These are phyloP conservation scores for Choreutis nemorana DNA, from an alignment of 2,888 invertebrate genomes.

Conservation along the genomic window DNA sequence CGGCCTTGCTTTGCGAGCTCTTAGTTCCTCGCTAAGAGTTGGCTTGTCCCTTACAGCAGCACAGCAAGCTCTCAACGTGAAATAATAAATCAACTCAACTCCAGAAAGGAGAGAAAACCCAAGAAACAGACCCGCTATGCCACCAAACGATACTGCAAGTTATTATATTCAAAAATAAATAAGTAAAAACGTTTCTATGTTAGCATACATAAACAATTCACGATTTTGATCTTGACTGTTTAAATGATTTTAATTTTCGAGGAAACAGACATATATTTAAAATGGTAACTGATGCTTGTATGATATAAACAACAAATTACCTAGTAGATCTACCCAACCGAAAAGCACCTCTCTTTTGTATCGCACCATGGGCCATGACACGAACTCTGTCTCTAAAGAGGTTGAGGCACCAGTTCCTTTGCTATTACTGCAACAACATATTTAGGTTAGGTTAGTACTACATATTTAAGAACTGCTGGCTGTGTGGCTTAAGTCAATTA, in stretches of 20 bases:
- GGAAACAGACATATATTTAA: neutral
- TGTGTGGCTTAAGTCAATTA: too few species aligned
- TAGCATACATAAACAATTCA: neutral
- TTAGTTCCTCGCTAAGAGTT: slow-evolving; percentile 49
- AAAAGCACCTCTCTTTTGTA: slow-evolving; percentile 83
- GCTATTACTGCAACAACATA: slow-evolving; percentile 21
- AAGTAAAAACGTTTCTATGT: neutral
- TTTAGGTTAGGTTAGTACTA: too few species aligned
- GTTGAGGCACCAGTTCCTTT: slow-evolving; percentile 22
- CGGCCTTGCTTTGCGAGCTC: slow-evolving; percentile 37
- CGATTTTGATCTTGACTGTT: neutral
- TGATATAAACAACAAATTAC: slow-evolving; percentile 32
- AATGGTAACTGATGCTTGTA: neutral
- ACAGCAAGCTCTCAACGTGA: slow-evolving; percentile 74
- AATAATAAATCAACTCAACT: slow-evolving; percentile 80
- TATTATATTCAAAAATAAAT: neutral
- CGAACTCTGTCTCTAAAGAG: slow-evolving; percentile 70
- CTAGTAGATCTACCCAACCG: slow-evolving; percentile 84
- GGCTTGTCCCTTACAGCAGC: slow-evolving; percentile 61
- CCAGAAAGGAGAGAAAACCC: slow-evolving; percentile 81
- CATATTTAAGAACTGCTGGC: too few species aligned
- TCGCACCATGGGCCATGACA: slow-evolving; percentile 81
- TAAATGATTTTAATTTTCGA: slow-evolving; percentile 1
- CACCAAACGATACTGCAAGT: slow-evolving; percentile 69
- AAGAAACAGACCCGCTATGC: slow-evolving; percentile 71